phyloP scores from a whole-genome alignment of 1,140 invertebrate species.

The Wasmannia auropunctata region DNA sequence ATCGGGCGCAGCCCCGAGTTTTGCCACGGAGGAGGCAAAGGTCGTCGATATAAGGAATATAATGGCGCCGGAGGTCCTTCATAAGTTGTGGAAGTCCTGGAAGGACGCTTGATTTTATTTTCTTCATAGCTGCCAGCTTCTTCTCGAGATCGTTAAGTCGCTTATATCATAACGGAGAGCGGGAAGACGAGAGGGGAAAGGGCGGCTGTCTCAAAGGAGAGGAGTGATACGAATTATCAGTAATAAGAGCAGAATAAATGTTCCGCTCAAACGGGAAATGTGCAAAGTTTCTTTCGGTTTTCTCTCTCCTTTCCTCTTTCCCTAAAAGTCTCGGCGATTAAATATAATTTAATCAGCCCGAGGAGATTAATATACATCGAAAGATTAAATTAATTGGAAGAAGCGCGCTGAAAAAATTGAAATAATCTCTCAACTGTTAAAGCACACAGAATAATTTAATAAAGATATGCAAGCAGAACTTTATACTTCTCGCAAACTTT shows the following conservation, averaged over 20 bases:
- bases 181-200: too few relatives aligned
- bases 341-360: slow-evolving; percentile 29
- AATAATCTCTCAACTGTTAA: not conserved
- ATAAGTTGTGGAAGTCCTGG: slow-evolving; percentile 32
- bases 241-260: slow-evolving; percentile 20
- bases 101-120: slow-evolving; percentile 52
- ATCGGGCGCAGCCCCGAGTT: slow-evolving; percentile 47
- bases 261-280: not conserved
- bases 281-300: slow-evolving; percentile 4
- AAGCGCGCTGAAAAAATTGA: slow-evolving; percentile 4
- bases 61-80: slow-evolving; percentile 41
- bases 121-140: slow-evolving; percentile 29
- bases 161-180: slow-evolving; percentile 10
- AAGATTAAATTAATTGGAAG: slow-evolving; percentile 30
- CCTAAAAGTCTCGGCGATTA: not conserved
- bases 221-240: slow-evolving; percentile 38
- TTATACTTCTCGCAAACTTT: slow-evolving; percentile 13
- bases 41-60: slow-evolving; percentile 41
- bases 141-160: slow-evolving; percentile 32
- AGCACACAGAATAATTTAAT: slow-evolving; percentile 15
- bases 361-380: slow-evolving; percentile 33
- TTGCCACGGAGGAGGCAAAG: slow-evolving; percentile 33
- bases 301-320: not conserved
- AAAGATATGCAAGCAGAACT: not conserved
- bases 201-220: slow-evolving; percentile 39